These are phyloP conservation scores for Plebejus argus DNA, from an alignment of 2,888 invertebrate genomes.

Conservation along the genomic window DNA sequence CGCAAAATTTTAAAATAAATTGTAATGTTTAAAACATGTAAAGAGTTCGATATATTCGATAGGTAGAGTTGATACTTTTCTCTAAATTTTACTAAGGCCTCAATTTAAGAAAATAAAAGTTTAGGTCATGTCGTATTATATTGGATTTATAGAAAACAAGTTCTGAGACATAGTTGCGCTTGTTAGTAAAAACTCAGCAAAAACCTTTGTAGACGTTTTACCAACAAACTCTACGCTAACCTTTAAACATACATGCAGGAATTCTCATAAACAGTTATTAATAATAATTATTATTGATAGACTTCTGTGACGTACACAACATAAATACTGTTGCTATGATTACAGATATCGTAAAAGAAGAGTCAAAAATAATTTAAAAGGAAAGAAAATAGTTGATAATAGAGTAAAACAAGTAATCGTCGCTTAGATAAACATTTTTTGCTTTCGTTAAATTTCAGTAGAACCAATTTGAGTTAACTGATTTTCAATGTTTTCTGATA, in stretches of 20 bases:
- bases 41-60: no score
- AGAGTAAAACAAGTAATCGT: no score
- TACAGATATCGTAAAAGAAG: neutral
- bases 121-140: neutral
- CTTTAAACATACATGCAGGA: neutral
- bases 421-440: no score
- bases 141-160: neutral
- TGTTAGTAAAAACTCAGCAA: neutral
- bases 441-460: no score
- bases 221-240: no score
- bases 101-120: no score
- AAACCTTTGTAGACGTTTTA: no score
- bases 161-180: neutral
- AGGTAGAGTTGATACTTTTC: no score
- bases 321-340: neutral
- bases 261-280: neutral
- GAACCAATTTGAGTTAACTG: no score
- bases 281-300: neutral
- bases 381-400: no score
- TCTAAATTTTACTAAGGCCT: neutral
- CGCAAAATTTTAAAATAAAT: neutral
- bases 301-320: neutral
- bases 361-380: neutral
- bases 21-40: neutral
- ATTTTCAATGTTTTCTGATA: no score